A percentile compares a stretch with the other conserved stretches of the same genome.
These are phyloP conservation scores for Drosophila ustulata DNA, from an alignment of 2,888 invertebrate species.

Conservation along the genomic window DNA sequence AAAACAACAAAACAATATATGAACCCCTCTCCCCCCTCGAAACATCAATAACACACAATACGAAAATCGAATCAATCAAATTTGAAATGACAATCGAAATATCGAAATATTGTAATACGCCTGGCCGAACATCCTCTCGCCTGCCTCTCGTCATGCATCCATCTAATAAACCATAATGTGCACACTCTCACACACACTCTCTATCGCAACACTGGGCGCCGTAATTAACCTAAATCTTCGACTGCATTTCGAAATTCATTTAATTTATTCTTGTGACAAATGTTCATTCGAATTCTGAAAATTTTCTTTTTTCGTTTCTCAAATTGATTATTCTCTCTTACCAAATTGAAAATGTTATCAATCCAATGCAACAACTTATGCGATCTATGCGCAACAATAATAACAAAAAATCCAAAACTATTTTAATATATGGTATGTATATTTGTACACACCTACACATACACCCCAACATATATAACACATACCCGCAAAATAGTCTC, in stretches of 20 bases:
- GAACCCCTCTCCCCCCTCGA: conserved; percentile 20
- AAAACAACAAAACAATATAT: conserved; percentile 41
- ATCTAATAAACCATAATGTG: conserved; percentile 30
- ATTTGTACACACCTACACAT: conserved; percentile 72
- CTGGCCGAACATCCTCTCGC: conserved; percentile 55
- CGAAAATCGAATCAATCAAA: conserved; percentile 27
- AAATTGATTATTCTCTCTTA: conserved; percentile 52
- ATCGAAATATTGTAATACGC: conserved; percentile 41
- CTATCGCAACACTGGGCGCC: conserved; percentile 49
- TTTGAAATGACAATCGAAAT: conserved; percentile 17
- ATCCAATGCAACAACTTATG: conserved; percentile 50
- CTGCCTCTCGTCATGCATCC: conserved; percentile 59
- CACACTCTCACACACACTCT: conserved; percentile 36
- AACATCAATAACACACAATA: conserved; percentile 37
- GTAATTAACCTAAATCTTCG: conserved; percentile 30
- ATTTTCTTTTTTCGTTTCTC: conserved; percentile 63
- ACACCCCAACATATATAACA: conserved; percentile 49
- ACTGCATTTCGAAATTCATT: conserved; percentile 34
- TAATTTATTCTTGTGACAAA: conserved; percentile 19
- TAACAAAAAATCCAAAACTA: conserved; percentile 32
- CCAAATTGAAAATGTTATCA: conserved; percentile 30
- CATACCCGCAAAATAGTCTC: conserved; percentile 60
- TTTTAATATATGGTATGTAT: conserved; percentile 77
- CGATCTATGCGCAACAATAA: conserved; percentile 62
- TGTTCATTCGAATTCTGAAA: conserved; percentile 53